Conservation (phyloP, 2,888 invertebrate species). For the Oligia strigilis region DNA sequence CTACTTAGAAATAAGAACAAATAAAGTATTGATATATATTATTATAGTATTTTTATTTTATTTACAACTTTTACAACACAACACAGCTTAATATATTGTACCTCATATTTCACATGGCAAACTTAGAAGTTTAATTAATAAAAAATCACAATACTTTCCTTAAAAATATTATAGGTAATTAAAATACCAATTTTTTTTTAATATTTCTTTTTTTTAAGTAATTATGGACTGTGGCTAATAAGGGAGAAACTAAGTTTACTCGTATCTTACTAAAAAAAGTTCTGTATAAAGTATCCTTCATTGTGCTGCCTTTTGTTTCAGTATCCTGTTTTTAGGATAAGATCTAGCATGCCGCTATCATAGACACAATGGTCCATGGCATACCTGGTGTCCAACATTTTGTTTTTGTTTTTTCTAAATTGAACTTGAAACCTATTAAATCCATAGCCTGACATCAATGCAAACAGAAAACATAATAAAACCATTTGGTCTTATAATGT, state of each 20-base stretch:
- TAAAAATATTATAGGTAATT: slow-evolving; percentile 46
- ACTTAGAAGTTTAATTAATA: slow-evolving; percentile 43
- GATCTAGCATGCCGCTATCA: not conserved
- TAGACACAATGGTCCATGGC: not conserved
- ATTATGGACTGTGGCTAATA: slow-evolving; percentile 13
- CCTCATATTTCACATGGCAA: slow-evolving; percentile 60
- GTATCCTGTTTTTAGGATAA: not conserved
- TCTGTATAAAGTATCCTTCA: not conserved
- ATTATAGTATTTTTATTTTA: slow-evolving; percentile 59
- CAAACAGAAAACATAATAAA: too few species aligned
- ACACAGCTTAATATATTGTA: slow-evolving; percentile 59
- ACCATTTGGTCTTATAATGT: not conserved
- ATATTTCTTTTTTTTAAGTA: too few species aligned
- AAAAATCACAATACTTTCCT: slow-evolving; percentile 57
- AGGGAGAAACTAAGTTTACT: slow-evolving; percentile 2
- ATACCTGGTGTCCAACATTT: not conserved
- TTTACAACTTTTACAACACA: slow-evolving; percentile 58
- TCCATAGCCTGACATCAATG: too few species aligned
- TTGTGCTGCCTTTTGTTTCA: not conserved
- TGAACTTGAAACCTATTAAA: too few species aligned
- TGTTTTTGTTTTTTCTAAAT: too few species aligned
- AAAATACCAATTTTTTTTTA: not conserved
- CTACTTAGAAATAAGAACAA: slow-evolving; percentile 43
- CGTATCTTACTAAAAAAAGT: not conserved
- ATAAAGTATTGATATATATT: slow-evolving; percentile 46